Percentiles rank a stretch among this genome's conserved stretches.
Conservation (phyloP, 1,140 invertebrate genomes). For the Drosophila parvula region DNA sequence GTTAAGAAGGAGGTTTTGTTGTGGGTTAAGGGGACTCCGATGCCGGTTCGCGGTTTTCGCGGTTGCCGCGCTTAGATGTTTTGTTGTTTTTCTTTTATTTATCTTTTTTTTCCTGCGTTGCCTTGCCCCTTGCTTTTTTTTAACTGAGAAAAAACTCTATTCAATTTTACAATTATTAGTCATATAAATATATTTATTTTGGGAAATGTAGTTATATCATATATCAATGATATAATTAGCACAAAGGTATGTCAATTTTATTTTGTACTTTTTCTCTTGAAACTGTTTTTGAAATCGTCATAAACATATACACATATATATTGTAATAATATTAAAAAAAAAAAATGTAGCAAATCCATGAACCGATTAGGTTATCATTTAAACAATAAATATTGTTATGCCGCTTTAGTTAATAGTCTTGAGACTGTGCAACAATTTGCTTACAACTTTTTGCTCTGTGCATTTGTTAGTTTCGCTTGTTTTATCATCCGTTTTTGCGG, state of each 20-base stretch:
- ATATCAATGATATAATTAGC: too few species aligned
- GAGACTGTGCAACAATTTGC: background rate
- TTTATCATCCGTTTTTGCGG: conserved; percentile 43
- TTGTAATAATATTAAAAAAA: too few species aligned
- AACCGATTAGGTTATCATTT: too few species aligned
- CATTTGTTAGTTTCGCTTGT: conserved; percentile 36
- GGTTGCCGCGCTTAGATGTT: conserved; percentile 51
- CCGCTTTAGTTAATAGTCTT: too few species aligned
- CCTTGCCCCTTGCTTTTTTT: background rate
- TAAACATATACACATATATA: background rate
- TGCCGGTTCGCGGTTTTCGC: conserved; percentile 47
- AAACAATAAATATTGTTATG: too few species aligned
- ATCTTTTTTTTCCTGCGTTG: conserved; percentile 9
- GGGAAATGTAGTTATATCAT: too few species aligned
- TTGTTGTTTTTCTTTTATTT: conserved; percentile 30
- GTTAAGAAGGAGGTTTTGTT: conserved; percentile 7
- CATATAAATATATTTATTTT: background rate
- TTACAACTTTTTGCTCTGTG: conserved; percentile 7
- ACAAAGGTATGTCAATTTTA: background rate
- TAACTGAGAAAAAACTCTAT: conserved; percentile 2
- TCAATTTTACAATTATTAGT: background rate
- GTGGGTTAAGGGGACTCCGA: conserved; percentile 34
- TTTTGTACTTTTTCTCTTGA: background rate
- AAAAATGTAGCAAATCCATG: too few species aligned
- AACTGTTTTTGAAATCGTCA: background rate